phyloP scores from a whole-genome alignment of 2,113 vertebrate genomes.

The Apeltes quadracus region DNA sequence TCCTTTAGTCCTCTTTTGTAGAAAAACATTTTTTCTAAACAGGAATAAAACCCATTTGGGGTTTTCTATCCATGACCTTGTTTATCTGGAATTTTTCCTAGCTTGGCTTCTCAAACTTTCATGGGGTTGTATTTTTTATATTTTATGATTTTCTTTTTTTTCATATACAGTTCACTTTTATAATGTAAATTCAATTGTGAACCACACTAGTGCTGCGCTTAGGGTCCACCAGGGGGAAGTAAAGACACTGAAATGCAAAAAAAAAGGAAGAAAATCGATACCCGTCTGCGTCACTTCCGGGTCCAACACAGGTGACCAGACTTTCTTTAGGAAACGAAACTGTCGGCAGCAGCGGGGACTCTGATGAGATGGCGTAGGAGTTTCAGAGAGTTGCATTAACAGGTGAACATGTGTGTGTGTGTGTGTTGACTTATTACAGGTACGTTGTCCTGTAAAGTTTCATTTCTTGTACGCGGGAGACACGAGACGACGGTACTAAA shows the following conservation, averaged over 20 bases:
- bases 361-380: background rate
- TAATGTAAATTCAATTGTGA: no score
- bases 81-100: background rate
- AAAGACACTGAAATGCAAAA: fast-evolving
- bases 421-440: background rate
- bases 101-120: no score
- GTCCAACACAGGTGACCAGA: background rate
- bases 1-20: background rate
- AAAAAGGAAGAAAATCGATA: background rate
- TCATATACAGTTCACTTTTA: no score
- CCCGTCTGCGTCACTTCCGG: constrained; percentile 23
- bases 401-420: background rate
- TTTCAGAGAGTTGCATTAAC: background rate
- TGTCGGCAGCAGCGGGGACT: background rate
- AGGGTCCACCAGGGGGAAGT: constrained; percentile 26
- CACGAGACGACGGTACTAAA: background rate
- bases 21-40: background rate
- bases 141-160: no score
- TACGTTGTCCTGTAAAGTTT: background rate
- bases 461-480: background rate
- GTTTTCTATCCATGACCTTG: background rate
- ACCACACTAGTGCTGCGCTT: background rate
- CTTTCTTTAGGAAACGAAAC: constrained; percentile 28
- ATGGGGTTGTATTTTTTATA: background rate
- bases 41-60: background rate